A percentile compares a stretch with the other conserved stretches of the same genome.
phyloP scores from a whole-genome alignment of 2,113 vertebrate species.

The Callipepla californica region DNA sequence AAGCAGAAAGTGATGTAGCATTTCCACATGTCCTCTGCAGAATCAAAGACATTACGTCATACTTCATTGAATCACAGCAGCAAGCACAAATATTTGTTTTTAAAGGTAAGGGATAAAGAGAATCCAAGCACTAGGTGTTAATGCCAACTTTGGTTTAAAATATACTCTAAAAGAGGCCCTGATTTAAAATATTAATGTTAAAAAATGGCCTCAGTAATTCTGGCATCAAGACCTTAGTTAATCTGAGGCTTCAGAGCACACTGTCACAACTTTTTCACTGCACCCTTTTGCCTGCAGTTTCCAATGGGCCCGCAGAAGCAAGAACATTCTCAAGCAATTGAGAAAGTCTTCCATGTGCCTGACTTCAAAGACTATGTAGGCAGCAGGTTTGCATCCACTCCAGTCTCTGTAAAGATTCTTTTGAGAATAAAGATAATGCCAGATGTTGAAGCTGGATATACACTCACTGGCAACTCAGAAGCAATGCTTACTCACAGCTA shows the following conservation, averaged over 20 bases:
- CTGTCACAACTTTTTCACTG: neutral
- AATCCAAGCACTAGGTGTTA: neutral
- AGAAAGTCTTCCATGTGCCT: neutral
- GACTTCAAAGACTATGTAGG: neutral
- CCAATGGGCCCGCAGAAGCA: neutral
- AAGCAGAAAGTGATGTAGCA: conserved; percentile 89
- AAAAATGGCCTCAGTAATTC: neutral
- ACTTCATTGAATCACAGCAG: neutral
- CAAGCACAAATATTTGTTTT: neutral
- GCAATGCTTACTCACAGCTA: neutral
- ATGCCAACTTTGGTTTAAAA: neutral
- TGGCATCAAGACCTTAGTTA: neutral
- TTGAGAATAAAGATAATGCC: neutral
- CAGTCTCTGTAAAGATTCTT: neutral
- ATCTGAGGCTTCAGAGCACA: neutral
- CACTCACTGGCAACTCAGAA: neutral
- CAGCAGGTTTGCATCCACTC: neutral
- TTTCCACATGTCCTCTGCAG: conserved; percentile 91
- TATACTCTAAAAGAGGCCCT: neutral
- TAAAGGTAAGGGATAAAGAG: neutral
- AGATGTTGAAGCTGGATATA: neutral
- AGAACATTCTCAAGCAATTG: neutral
- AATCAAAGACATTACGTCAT: conserved; percentile 14
- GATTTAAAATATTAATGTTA: neutral
- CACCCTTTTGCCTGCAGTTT: neutral